A percentile compares a stretch with the other conserved stretches of the same genome.
Conservation (phyloP, 64 coral and sea anemone species). For the Porites australiensis region DNA sequence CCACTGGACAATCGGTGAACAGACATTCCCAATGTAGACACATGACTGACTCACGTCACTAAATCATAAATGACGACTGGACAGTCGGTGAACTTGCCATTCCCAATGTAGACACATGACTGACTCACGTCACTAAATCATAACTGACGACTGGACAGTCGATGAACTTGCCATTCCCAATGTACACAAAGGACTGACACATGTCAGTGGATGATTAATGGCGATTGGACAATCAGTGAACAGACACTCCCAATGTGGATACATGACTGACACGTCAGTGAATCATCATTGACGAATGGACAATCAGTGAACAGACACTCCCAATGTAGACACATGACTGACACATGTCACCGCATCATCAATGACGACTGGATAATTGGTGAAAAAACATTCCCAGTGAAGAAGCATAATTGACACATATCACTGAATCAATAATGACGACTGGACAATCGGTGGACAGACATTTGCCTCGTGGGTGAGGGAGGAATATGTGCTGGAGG, state of each 20-base stretch:
- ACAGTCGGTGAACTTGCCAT: background rate
- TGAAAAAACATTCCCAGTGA: background rate
- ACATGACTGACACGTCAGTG: too few relatives aligned
- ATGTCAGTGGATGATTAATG: background rate
- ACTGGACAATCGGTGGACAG: conserved; percentile 51
- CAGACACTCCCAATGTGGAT: background rate
- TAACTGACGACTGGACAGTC: background rate
- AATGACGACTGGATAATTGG: background rate
- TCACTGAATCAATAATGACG: conserved; percentile 1
- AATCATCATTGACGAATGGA: background rate
- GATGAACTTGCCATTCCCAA: background rate
- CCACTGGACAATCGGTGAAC: background rate
- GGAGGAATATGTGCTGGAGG: conserved; percentile 49
- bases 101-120: background rate
- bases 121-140: background rate
- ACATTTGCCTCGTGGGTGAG: conserved; percentile 73
- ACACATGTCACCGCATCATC: conserved; percentile 15
- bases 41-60: background rate
- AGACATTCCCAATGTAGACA: background rate
- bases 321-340: too few relatives aligned
- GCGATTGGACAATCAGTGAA: background rate
- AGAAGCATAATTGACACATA: background rate
- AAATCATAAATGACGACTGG: background rate
- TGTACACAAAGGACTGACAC: too few relatives aligned
- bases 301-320: background rate